Percentiles rank a stretch among this genome's conserved stretches.
Conservation (phyloP, 2,113 vertebrate species). For the Loxodonta africana region DNA sequence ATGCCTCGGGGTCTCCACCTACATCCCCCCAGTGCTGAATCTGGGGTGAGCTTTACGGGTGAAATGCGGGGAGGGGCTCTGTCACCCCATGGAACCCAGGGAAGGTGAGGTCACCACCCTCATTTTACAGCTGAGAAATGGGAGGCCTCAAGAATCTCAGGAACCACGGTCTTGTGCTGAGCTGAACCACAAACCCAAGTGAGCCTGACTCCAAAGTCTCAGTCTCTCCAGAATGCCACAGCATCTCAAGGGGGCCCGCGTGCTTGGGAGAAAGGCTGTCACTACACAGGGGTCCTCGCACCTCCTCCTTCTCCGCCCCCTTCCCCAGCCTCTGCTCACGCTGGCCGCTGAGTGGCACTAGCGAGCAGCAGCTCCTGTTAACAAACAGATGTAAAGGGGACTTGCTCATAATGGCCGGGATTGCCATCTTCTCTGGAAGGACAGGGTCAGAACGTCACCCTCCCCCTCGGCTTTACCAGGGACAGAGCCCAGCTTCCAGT, state of each 20-base stretch:
- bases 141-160: not conserved
- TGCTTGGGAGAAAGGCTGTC: not conserved
- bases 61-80: not conserved
- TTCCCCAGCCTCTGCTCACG: not conserved
- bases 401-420: too few species aligned
- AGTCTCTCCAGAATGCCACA: not conserved
- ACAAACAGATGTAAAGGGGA: not conserved
- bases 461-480: not conserved
- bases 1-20: not conserved
- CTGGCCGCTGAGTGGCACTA: not conserved
- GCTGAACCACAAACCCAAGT: not conserved
- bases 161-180: not conserved
- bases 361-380: rapidly evolving
- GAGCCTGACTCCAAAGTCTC: not conserved
- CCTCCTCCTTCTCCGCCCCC: not conserved
- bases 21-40: not conserved
- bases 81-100: rapidly evolving
- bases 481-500: too few species aligned
- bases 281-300: not conserved
- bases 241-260: not conserved
- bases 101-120: not conserved
- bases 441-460: not conserved
- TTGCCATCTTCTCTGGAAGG: not conserved
- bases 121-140: not conserved
- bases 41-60: not conserved